Percentiles rank a stretch among this genome's conserved stretches.
Conservation (phyloP, 2,797 vertebrate species). For the Oreortyx pictus region DNA sequence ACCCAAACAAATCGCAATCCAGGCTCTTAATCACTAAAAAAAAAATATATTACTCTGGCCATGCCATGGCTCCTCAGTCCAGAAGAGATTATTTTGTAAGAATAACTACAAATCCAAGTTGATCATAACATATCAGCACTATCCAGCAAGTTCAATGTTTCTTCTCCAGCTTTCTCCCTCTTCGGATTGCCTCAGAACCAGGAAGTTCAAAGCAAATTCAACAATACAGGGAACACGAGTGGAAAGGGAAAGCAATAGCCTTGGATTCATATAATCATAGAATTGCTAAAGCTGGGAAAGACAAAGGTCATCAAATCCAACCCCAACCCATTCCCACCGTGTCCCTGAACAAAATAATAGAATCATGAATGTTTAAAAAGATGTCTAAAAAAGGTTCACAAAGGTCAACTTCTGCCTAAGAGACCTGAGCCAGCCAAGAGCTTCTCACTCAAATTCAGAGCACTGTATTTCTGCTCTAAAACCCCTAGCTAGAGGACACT, state of each 20-base stretch:
- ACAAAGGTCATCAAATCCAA: background rate
- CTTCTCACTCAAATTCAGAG: background rate
- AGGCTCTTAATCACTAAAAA: background rate
- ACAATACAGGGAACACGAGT: fast-evolving
- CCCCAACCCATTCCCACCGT: background rate
- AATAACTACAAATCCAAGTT: fast-evolving
- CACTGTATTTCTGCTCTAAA: fast-evolving
- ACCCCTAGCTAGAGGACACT: too few relatives aligned
- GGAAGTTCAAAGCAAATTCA: background rate
- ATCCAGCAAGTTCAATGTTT: fast-evolving
- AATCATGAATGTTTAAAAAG: background rate
- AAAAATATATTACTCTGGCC: background rate
- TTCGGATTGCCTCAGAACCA: background rate
- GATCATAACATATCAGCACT: background rate
- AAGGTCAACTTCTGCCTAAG: fast-evolving
- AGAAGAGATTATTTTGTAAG: background rate
- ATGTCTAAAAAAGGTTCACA: background rate
- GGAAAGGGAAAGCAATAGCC: background rate
- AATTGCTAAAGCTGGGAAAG: background rate
- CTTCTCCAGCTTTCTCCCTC: background rate
- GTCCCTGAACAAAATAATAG: background rate
- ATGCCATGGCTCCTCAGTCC: too few relatives aligned
- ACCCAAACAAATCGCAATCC: background rate
- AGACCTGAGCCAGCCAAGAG: background rate
- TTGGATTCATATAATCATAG: background rate